Base-by-base conservation (phyloP, 2,113 vertebrate species). In the Rhegmatorhina hoffmannsi region DNA sequence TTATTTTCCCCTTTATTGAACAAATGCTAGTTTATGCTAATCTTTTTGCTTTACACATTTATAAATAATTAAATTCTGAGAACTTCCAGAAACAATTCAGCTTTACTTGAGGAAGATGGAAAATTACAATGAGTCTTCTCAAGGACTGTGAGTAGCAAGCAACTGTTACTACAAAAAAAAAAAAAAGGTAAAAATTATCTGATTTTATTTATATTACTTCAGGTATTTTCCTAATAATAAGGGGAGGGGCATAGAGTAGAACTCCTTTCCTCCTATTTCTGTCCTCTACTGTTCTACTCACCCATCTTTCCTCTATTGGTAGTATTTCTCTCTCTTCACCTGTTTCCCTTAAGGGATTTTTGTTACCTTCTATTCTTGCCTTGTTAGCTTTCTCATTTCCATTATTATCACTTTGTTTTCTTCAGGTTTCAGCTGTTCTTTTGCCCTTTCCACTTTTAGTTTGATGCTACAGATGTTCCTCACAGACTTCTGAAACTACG, bases 301-400 rank as follows among this genome's bases (percentile, higher is more conserved):
- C 59, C 44, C 60, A 68, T 26, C 56, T 79, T 89, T 68, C 29
- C 33, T 63, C 26, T 40, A 47, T 36, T 82, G 75, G 83, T 82
- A 86, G 19, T 62, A 87, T 66, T 95, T 85, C 84, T 49, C 55
- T 60, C 52, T 43, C 66, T 93, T 24, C 33, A 38, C 1, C 1
- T 18, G 55, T 58, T 78, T 81, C 69, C 92, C 86, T 94, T 73
- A 89, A 87, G 83, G 53, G 76, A 92, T 87, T 92, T 89, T 89
- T 84, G 68, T 89, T 96, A 72, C 67, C 56, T 90, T 86, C 81
- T 92, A 63, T 91, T 88, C 64, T 59, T 86, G 58, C 64, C 47
- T 77, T 50, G 25, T 49, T 95, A 92, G 72, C 75, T 78, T 84
- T 93, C 76, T 93, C 66, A 84, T 69, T 91, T 96, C 62, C 53